phyloP scores from a whole-genome alignment of 2,888 invertebrate species.

The Ptychoptera albimana region DNA sequence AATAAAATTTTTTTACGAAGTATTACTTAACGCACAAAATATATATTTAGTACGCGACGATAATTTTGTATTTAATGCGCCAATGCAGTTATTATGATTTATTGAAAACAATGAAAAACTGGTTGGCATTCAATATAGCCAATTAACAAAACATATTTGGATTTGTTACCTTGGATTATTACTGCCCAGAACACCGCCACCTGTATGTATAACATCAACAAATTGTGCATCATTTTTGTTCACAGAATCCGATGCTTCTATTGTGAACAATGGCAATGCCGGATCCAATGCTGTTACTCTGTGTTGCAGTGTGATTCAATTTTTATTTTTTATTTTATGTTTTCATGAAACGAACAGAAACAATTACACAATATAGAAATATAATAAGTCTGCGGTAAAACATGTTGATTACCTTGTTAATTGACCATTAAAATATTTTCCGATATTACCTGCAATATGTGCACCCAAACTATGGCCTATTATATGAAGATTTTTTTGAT shows the following conservation, averaged over 20 bases:
- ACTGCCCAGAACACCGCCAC: slow-evolving; percentile 24
- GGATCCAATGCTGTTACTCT: slow-evolving; percentile 23
- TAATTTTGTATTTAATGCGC: too few species aligned
- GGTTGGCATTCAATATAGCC: too few species aligned
- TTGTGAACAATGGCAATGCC: slow-evolving; percentile 24
- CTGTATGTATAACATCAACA: slow-evolving; percentile 28
- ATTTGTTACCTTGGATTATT: slow-evolving; percentile 14
- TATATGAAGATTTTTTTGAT: slow-evolving; percentile 17
- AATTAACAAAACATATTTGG: background rate
- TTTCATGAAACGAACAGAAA: too few species aligned
- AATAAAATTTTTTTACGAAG: too few species aligned
- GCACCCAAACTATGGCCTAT: slow-evolving; percentile 28
- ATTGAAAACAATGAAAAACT: too few species aligned
- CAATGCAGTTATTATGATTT: too few species aligned
- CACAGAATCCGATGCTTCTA: slow-evolving; percentile 19
- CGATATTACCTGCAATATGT: slow-evolving; percentile 24
- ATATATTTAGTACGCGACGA: too few species aligned
- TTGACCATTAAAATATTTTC: slow-evolving; percentile 21
- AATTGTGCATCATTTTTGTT: slow-evolving; percentile 19
- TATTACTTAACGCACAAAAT: too few species aligned
- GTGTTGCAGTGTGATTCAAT: too few species aligned
- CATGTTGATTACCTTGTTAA: slow-evolving; percentile 14
- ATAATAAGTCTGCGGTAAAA: background rate
- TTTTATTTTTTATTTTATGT: too few species aligned
- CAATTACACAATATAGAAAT: background rate